Base-by-base conservation (phyloP, 2,888 invertebrate genomes). In the Artemia sp. region DNA sequence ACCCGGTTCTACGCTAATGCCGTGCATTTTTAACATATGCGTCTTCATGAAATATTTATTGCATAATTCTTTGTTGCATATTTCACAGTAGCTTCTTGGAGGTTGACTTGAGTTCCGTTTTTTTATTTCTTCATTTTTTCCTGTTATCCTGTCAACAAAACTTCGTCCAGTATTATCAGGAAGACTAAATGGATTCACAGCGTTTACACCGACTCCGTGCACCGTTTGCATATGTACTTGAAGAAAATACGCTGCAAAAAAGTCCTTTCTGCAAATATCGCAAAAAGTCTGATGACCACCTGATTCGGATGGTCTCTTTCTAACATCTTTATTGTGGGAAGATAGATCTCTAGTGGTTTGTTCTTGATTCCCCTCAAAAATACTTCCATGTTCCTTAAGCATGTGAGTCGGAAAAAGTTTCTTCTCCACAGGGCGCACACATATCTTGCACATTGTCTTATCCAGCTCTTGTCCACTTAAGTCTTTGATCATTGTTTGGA, bases 11-110 rank as follows among this genome's bases (percentile, higher is more conserved):
- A 93, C 87, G 77, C 92, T 91, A 75, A 93, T 93, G 67, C 92
- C 92, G 79, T 93, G 98, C 92, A 98, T 96, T 78, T 95, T 87
- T 77, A 94, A 89, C 92, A 96, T 96, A 81, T 98, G 98, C 1
- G 96, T 97, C 78, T 96, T 93, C 89, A 98, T 92, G 80, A 98
- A 98, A 79, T 98, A 98, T 80, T 98, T 98, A 82, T 98, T 98
- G 82, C 97, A 98, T 74, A 98, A 82, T 80, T 97, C 95, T 80
- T 96, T 96, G 82, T 96, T 95, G 80, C 96, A 96, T 73, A 96
- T 93, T 78, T 94, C 94, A 78, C 96, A 96, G 78, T 92, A 93
- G 76, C 92, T 92, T 72, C 79, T 76, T 51, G 77, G 75, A 50
- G 76, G 72, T n/a, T 75, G 75, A 51, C 73, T 72, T n/a, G 74